phyloP scores from a whole-genome alignment of 2,797 vertebrate genomes.

The Phylloscopus collybita region DNA sequence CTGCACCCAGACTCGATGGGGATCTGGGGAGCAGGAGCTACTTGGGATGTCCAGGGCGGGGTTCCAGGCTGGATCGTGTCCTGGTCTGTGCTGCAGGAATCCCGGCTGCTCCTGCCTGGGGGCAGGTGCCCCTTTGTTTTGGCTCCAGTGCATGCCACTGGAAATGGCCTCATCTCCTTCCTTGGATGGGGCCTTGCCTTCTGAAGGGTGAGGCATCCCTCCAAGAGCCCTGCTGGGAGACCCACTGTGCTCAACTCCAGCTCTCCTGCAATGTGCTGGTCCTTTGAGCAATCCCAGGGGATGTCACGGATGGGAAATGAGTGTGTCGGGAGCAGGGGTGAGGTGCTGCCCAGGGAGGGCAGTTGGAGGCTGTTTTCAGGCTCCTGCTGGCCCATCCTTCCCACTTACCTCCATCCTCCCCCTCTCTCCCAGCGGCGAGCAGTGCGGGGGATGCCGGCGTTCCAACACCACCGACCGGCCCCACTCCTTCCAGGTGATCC shows the following conservation, averaged over 20 bases:
- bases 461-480: constrained; percentile 90
- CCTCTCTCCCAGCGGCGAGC: constrained; percentile 86
- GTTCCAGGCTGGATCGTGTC: background rate
- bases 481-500: constrained; percentile 95
- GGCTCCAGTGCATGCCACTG: fast-evolving
- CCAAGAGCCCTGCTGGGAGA: background rate
- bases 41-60: background rate
- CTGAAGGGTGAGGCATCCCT: background rate
- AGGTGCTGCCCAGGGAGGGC: background rate
- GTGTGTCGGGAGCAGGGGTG: background rate
- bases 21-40: background rate
- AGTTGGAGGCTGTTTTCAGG: background rate
- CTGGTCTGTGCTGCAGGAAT: fast-evolving
- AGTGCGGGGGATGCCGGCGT: constrained; percentile 94
- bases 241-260: fast-evolving
- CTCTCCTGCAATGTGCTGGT: fast-evolving
- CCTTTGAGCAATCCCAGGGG: background rate
- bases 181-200: background rate
- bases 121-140: background rate
- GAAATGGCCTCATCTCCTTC: background rate
- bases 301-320: fast-evolving
- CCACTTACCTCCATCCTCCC: background rate
- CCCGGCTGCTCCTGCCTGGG: background rate
- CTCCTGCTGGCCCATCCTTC: fast-evolving
- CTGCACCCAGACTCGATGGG: fast-evolving